Base-by-base conservation (phyloP, 2,888 invertebrate genomes). In the Acholoe squamosa region DNA sequence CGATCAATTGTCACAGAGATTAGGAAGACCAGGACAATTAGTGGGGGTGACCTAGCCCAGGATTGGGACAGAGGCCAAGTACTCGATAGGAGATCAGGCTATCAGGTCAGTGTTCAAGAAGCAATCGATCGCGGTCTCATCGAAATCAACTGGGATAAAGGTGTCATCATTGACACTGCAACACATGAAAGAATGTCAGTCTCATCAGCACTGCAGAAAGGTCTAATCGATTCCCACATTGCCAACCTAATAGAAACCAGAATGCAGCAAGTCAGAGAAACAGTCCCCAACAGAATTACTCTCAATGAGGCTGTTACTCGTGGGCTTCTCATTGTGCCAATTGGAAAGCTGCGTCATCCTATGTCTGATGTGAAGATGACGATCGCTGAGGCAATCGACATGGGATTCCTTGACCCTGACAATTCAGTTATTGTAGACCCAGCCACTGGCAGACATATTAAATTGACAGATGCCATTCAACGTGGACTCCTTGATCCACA, bases 401-500 rank as follows among this genome's bases (percentile, higher is more conserved):
- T 89, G n/a, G 92, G 92, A n/a, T 91, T 93, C 89, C 25, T 93
- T 5, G 92, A 93, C 77, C 90, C 92, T 14, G 90, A 93, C 25
- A 84, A 89, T 19, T 93, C 94, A 14, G 91, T 92, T 93, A 91
- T 94, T 93, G 80, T 96, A 98, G 92, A 93, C 84, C 94, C 96
- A 98, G 91, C 98, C 97, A 96, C 98, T 89, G 96, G 96, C 43
- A 95, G 95, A 92, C 97, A 97, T 95, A 97, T 99, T 71, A 98
- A 98, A 34, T 96, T 99, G 92, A 96, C 98, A 92, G 98, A 99
- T 96, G 98, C 98, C 34, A 99, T 99, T 94, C 98, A 98, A 95
- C 97, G 97, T 94, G 98, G 98, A 95, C 97, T 99, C 84, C 97
- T 97, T 96, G 98, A 99, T 94, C 98, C 98, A 0, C 98, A 98